These are phyloP conservation scores for Metaphire vulgaris DNA, from an alignment of 1,140 invertebrate genomes.

Conservation along the genomic window DNA sequence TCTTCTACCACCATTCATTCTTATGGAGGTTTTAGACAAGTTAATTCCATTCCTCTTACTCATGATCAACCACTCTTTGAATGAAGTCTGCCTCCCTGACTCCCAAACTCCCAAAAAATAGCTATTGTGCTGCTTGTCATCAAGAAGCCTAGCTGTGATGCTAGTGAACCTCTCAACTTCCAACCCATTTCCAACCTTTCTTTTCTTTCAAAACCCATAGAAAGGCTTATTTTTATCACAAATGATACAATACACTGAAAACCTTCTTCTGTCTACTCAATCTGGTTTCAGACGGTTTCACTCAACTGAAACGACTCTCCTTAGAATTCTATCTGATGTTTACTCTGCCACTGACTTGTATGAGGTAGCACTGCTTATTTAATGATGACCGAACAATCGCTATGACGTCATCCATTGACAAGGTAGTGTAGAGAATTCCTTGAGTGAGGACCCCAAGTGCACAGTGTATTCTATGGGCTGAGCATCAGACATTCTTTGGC, in stretches of 20 bases:
- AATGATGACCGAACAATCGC: no score
- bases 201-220: not conserved
- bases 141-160: not conserved
- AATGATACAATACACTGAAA: not conserved
- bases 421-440: no score
- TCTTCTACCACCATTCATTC: not conserved
- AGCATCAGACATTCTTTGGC: no score
- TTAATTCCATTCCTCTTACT: not conserved
- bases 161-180: not conserved
- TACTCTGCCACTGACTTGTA: no score
- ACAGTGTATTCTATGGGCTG: no score
- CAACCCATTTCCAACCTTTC: not conserved
- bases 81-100: not conserved
- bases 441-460: no score
- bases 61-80: not conserved
- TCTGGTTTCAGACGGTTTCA: not conserved
- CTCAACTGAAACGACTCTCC: not conserved
- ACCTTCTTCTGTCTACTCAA: not conserved
- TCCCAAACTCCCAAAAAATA: not conserved
- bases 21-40: not conserved
- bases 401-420: no score
- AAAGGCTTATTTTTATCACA: not conserved
- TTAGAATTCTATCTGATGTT: not conserved
- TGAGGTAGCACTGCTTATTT: no score
- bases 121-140: not conserved